Evolutionary conservation across 2,113 vertebrate species (phyloP).

Genomic region (Equus quagga): DNA sequence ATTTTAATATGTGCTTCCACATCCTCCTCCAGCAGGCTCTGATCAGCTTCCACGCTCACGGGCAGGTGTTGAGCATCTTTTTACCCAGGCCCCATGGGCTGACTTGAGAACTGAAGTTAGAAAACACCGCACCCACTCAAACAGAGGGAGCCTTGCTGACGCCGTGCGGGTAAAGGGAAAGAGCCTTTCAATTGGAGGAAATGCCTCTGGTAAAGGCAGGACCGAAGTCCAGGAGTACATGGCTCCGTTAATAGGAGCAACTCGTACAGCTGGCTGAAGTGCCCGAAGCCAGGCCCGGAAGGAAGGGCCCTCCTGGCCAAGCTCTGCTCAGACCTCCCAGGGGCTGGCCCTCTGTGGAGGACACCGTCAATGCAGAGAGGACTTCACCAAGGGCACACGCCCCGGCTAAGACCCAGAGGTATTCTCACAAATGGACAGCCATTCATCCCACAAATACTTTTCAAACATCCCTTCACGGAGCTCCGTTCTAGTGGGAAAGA

Average conservation of each 20-base stretch:
- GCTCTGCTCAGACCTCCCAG: neutral
- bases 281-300: neutral
- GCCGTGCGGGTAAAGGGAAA: neutral
- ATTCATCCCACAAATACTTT: neutral
- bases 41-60: neutral
- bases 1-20: neutral
- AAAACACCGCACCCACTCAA: neutral
- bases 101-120: neutral
- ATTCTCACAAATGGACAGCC: neutral
- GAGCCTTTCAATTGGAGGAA: neutral
- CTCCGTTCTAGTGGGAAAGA: neutral
- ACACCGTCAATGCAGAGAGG: neutral
- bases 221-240: neutral
- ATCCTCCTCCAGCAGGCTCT: neutral
- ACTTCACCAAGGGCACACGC: neutral
- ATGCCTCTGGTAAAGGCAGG: neutral
- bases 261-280: too few species aligned
- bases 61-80: neutral
- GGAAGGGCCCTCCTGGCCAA: neutral
- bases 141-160: neutral
- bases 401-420: neutral
- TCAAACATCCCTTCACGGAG: neutral
- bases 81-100: fast-evolving
- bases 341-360: neutral
- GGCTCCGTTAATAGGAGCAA: too few species aligned